Percentiles rank a stretch among this genome's conserved stretches.
phyloP scores from a whole-genome alignment of 1,140 invertebrate species.

The Ceratina australensis region DNA sequence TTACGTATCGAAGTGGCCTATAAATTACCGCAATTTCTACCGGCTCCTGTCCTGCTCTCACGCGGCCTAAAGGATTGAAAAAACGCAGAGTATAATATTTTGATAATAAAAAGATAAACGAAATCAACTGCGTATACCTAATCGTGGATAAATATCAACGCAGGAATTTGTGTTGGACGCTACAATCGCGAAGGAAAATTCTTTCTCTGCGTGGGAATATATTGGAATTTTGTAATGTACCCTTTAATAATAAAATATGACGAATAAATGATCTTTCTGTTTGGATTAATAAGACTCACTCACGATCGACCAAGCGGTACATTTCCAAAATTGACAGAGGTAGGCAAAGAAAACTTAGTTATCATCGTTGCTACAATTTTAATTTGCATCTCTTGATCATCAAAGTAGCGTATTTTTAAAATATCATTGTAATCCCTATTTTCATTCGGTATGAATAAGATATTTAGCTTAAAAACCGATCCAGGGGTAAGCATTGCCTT shows the following conservation, averaged over 20 bases:
- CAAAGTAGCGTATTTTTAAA: conserved; percentile 17
- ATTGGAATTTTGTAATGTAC: conserved; percentile 26
- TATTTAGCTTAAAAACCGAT: conserved; percentile 10
- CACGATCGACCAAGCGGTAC: conserved; percentile 32
- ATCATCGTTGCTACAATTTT: background rate
- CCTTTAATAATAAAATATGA: conserved; percentile 18
- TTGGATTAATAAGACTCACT: background rate
- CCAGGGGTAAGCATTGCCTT: conserved; percentile 20
- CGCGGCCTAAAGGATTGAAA: background rate
- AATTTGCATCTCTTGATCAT: background rate
- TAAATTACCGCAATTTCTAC: conserved; percentile 22
- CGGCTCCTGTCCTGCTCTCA: background rate
- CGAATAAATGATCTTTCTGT: too few relatives aligned
- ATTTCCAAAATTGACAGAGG: conserved; percentile 12
- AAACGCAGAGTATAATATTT: background rate
- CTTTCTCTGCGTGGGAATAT: background rate
- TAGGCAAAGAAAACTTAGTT: conserved; percentile 4
- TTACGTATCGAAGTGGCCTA: conserved; percentile 28
- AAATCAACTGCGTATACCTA: conserved; percentile 3
- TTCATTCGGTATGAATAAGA: conserved; percentile 31
- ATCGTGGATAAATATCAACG: conserved; percentile 29
- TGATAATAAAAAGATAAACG: background rate
- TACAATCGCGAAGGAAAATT: conserved; percentile 19
- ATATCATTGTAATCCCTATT: conserved; percentile 20
- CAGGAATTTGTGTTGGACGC: background rate